Base-by-base conservation (phyloP, 1,140 invertebrate species). In the Oreohelix idahoensis region DNA sequence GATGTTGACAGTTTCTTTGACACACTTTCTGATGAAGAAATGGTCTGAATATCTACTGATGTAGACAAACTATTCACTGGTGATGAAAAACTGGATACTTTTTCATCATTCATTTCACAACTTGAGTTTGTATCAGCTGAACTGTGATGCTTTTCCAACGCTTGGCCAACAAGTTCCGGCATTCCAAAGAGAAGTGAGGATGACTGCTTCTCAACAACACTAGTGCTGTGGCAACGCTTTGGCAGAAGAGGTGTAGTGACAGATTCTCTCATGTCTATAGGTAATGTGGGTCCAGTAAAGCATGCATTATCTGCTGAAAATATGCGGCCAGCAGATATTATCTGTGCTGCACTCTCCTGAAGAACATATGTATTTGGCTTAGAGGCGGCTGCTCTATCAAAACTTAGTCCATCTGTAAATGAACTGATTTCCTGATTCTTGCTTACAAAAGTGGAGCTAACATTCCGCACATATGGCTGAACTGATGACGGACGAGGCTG, bases 141-240 rank as follows among this genome's bases (percentile, higher is more conserved):
- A 5, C n/a, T 8, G 8, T 29, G 63, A 32, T n/a, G 5, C n/a
- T 32, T 66, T 66, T 66, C 29, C 20, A 32, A 32, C n/a, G 17
- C 29, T 32, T 66, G 63, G n/a, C 17, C 63, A 66, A 5, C 23
- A 17, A 42, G 35, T 36, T 73, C 71, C 20, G 39, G 38, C 26
- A 73, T n/a, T 1, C 42, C 29, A 73, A 26, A 42, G 26, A n/a
- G 29, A 38, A 73, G 36, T 11, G 71, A 73, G 38, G 29, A 15
- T 8, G 74, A 76, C 15, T 76, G 42, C 20, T 53, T 76, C 45
- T 76, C 74, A 29, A 76, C 74, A 45, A 76, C 74, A 23, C 74
- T 76, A 13, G 74, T 49, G 29, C 74, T 76, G 29, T 76, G 74
- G 36, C 74, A 76, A 49, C 74, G 74, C 32, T 76, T 76, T 76